Evolutionary conservation across 2,888 invertebrate genomes (phyloP).

Genomic region (Pardosa pseudoannulata): DNA sequence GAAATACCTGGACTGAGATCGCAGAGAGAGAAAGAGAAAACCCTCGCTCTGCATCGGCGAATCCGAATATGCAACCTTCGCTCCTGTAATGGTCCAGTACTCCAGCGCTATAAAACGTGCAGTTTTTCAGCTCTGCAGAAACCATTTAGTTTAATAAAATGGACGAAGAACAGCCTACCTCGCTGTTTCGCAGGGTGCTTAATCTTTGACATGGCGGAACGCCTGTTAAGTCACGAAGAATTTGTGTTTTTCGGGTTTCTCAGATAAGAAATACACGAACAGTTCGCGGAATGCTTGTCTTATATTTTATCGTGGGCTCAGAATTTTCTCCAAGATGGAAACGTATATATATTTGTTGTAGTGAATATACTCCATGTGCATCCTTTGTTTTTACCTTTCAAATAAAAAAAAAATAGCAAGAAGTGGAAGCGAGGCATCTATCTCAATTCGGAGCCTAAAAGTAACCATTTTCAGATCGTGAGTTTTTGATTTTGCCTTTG

Average conservation of each 20-base stretch:
- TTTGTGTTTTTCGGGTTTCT: constrained; percentile 59
- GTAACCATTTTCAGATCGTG: constrained; percentile 39
- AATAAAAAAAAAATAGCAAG: too few species aligned
- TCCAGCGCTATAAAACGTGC: constrained; percentile 70
- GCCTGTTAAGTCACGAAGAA: constrained; percentile 71
- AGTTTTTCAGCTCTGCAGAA: constrained; percentile 70
- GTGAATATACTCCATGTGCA: constrained; percentile 51
- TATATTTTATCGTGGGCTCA: constrained; percentile 57
- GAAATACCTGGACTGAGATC: background rate
- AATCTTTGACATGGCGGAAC: constrained; percentile 72
- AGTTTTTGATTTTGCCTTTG: background rate
- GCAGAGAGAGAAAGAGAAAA: background rate
- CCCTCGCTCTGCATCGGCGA: background rate
- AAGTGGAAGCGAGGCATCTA: constrained; percentile 45
- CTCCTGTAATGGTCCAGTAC: constrained; percentile 56
- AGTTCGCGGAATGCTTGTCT: constrained; percentile 63
- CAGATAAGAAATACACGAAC: constrained; percentile 68
- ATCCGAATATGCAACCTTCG: constrained; percentile 44
- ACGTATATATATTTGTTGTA: constrained; percentile 61
- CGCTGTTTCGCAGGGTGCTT: constrained; percentile 67
- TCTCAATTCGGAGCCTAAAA: constrained; percentile 64
- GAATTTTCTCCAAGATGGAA: constrained; percentile 50
- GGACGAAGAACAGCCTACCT: constrained; percentile 71
- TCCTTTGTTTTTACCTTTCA: constrained; percentile 26
- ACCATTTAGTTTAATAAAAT: constrained; percentile 73